These are phyloP conservation scores for Tetrapedia diversipes DNA, from an alignment of 2,888 invertebrate genomes.

Conservation along the genomic window DNA sequence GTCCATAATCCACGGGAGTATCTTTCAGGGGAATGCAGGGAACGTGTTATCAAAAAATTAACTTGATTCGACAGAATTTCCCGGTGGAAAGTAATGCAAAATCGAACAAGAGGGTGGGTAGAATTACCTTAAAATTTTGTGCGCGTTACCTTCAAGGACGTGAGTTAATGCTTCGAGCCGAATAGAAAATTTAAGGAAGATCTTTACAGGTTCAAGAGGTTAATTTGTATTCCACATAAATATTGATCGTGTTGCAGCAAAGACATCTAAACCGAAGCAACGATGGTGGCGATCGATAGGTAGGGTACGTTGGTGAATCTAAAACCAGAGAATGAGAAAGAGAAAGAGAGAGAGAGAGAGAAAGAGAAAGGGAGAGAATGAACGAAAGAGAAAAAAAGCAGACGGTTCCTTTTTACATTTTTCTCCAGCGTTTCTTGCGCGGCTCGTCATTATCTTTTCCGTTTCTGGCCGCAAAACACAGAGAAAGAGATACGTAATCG, in stretches of 20 bases:
- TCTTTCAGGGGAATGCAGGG: too few relatives aligned
- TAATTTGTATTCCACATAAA: constrained; percentile 60
- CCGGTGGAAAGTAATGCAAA: not conserved
- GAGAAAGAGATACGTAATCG: constrained; percentile 1
- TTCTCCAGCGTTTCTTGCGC: constrained; percentile 23
- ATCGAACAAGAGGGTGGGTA: not conserved
- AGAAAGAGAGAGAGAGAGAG: too few relatives aligned
- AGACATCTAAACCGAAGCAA: constrained; percentile 60
- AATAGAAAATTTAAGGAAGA: constrained; percentile 4
- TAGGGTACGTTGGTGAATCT: constrained; percentile 64
- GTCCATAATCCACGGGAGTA: too few relatives aligned
- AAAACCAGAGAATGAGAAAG: constrained; percentile 59
- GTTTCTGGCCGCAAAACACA: constrained; percentile 3
- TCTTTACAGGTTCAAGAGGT: constrained; percentile 8
- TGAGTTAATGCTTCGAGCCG: too few relatives aligned
- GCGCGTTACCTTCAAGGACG: not conserved
- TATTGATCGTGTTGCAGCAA: constrained; percentile 73
- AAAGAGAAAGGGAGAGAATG: too few relatives aligned
- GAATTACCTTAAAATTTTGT: not conserved
- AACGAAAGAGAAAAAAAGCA: too few relatives aligned
- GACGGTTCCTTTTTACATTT: constrained; percentile 46
- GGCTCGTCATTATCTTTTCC: constrained; percentile 33
- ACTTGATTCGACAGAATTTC: not conserved
- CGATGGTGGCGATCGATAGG: constrained; percentile 66
- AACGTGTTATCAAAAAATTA: not conserved